Evolutionary conservation across 92 coral and sea anemone genomes (phyloP).

Genomic region (Heteractis magnifica): DNA sequence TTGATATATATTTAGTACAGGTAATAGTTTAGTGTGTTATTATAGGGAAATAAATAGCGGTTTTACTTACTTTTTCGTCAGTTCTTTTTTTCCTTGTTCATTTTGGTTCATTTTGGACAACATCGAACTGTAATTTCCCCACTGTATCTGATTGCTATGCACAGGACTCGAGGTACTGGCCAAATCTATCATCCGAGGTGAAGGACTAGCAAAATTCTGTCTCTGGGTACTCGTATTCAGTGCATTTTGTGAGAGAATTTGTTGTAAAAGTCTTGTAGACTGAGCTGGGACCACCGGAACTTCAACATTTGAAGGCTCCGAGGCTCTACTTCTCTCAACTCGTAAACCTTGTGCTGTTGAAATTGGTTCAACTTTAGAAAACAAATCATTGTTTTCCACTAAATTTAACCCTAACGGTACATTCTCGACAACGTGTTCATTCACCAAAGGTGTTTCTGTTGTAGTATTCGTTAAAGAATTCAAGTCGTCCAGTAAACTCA

Average conservation of each 20-base stretch:
- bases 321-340: not conserved
- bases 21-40: not conserved
- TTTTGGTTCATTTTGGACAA: not conserved
- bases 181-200: slow-evolving; percentile 30
- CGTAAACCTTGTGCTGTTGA: slow-evolving; percentile 7
- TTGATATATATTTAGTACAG: not conserved
- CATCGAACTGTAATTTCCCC: slow-evolving; percentile 11
- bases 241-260: slow-evolving; percentile 17
- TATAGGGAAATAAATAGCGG: not conserved
- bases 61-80: slow-evolving; percentile 23
- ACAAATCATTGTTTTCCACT: not conserved
- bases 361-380: slow-evolving; percentile 19
- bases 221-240: slow-evolving; percentile 26
- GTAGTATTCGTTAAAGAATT: slow-evolving; percentile 23
- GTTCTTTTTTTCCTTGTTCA: slow-evolving; percentile 21
- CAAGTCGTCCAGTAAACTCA: slow-evolving; percentile 21
- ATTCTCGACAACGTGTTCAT: not conserved
- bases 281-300: slow-evolving; percentile 15
- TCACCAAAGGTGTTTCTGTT: slow-evolving; percentile 12
- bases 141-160: slow-evolving; percentile 2
- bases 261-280: slow-evolving; percentile 29
- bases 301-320: slow-evolving; percentile 9
- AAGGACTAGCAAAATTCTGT: not conserved
- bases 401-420: slow-evolving; percentile 6
- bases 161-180: slow-evolving; percentile 24